phyloP scores from a whole-genome alignment of 1,140 invertebrate genomes.

The Mercenaria mercenaria region DNA sequence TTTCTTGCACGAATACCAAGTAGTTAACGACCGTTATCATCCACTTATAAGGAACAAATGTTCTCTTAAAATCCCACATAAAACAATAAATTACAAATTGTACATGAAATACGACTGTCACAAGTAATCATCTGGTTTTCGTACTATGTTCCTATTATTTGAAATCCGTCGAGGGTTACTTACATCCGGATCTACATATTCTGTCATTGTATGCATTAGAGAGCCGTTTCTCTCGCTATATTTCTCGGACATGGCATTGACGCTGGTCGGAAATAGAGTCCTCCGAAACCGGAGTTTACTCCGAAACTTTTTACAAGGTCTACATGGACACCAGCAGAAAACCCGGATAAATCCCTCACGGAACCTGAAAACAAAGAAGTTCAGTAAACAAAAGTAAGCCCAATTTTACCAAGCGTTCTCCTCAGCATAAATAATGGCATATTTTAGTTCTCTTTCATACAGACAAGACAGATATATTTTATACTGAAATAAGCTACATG shows the following conservation, averaged over 20 bases:
- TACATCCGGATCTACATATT: slow-evolving; percentile 71
- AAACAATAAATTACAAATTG: too few relatives aligned
- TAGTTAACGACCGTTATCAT: too few relatives aligned
- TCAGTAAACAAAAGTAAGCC: too few relatives aligned
- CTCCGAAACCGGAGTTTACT: slow-evolving; percentile 72
- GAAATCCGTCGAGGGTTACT: background rate
- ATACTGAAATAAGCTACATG: too few relatives aligned
- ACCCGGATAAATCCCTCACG: slow-evolving; percentile 81
- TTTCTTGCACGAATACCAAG: too few relatives aligned
- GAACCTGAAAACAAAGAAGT: slow-evolving; percentile 73
- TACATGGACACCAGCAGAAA: slow-evolving; percentile 81
- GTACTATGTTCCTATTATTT: background rate
- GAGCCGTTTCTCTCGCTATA: slow-evolving; percentile 78
- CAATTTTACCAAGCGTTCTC: too few relatives aligned
- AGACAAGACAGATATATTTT: too few relatives aligned
- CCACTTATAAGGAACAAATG: too few relatives aligned
- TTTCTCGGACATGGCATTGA: slow-evolving; percentile 71
- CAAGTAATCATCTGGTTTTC: slow-evolving; percentile 21
- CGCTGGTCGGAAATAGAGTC: slow-evolving; percentile 76
- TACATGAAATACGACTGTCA: too few relatives aligned
- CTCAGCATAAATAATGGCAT: too few relatives aligned
- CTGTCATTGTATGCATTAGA: slow-evolving; percentile 77
- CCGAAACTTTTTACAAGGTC: slow-evolving; percentile 71
- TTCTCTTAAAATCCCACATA: too few relatives aligned
- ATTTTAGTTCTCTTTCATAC: too few relatives aligned